Evolutionary conservation across 2,888 invertebrate genomes (phyloP).

Genomic region (Andrena chrysosceles): DNA sequence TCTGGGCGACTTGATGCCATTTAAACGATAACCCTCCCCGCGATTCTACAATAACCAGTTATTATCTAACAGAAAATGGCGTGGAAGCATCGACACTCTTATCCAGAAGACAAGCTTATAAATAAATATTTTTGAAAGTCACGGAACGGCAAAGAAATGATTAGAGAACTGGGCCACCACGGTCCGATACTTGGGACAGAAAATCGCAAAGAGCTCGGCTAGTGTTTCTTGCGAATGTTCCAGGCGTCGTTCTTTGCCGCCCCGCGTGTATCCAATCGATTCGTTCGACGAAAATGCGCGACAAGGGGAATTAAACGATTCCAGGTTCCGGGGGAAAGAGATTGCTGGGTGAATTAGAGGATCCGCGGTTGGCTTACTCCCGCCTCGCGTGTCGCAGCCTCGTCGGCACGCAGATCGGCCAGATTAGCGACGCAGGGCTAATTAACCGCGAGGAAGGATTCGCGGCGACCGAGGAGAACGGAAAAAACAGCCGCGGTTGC

Average conservation of each 20-base stretch:
- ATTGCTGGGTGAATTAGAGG: slow-evolving; percentile 14
- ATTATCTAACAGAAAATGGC: too few relatives aligned
- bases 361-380: slow-evolving; percentile 46
- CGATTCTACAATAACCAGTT: too few relatives aligned
- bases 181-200: not conserved
- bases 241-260: not conserved
- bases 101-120: not conserved
- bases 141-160: not conserved
- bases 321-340: not conserved
- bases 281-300: slow-evolving; percentile 5
- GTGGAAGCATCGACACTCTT: not conserved
- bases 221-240: not conserved
- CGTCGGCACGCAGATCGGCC: slow-evolving; percentile 60
- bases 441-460: slow-evolving; percentile 57
- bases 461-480: slow-evolving; percentile 5
- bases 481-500: slow-evolving; percentile 24
- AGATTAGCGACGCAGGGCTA: slow-evolving; percentile 58
- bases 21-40: not conserved
- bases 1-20: not conserved
- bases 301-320: not conserved
- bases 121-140: not conserved
- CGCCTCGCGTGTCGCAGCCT: slow-evolving; percentile 54
- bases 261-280: not conserved
- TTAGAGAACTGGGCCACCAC: not conserved
- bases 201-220: not conserved